Evolutionary conservation across 1,140 invertebrate species (phyloP), one percentile per base, ranked within the genome.

Genomic region (Pararge aegeria): DNA sequence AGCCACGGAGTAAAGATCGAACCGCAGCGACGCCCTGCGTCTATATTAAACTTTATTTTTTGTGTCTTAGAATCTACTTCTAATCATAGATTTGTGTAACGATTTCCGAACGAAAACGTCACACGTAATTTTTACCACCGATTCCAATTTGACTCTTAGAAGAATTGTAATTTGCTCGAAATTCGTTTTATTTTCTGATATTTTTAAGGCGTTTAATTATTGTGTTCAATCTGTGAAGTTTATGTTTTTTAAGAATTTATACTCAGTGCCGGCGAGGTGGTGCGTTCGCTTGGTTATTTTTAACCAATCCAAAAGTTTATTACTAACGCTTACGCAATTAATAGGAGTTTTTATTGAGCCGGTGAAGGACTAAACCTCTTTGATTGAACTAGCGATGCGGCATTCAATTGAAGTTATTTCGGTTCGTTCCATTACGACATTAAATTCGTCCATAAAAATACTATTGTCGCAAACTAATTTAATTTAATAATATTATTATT

Each of bases 231-330:
- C 30, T 65, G 60, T 68, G 75, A 80, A 86, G 81, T 89, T 89
- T 86, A 89, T 87, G 82, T 87, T 89, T 89, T 87, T 89, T 87
- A 86, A 89, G 83, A 87, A 87, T 89, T 87, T 86, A 86, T 86
- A 76, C 80, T 66, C 75, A 68, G 61, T 64, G 37, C 68, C 63
- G 51, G 29, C 70, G 70, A n/a, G 70, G 72, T 87, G 78, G 78
- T 83, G 72, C 73, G 68, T 59, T 76, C 71, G 64, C 73, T 77
- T 55, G 78, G 80, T 74, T 89, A 89, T 89, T 86, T 89, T 89
- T 86, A 85, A 84, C 70, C 76, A 76, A 86, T 82, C 74, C 78
- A 81, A 83, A 84, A 80, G 76, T 89, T 89, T 89, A 89, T 89
- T 84, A 86, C 83, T 78, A 80, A 70, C 72, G 75, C 75, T 84